Evolutionary conservation across 2,113 vertebrate species (phyloP).

Genomic region (human): DNA sequence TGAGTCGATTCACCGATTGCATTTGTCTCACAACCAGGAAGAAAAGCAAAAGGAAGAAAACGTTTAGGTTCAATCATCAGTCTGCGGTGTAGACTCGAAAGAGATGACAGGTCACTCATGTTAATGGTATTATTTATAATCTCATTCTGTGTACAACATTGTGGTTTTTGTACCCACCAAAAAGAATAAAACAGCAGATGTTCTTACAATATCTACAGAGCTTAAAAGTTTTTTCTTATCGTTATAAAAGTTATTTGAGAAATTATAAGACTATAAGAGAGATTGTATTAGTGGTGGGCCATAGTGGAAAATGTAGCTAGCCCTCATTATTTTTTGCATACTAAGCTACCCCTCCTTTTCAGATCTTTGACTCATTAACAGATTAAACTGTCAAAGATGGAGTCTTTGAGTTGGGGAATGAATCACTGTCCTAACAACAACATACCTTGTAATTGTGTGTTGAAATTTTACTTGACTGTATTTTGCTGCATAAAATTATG

Average conservation of each 20-base stretch:
- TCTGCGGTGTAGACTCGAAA: conserved; percentile 86
- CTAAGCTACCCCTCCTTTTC: conserved; percentile 16
- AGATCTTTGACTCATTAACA: conserved; percentile 27
- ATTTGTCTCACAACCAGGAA: conserved; percentile 89
- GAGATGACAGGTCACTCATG: conserved; percentile 86
- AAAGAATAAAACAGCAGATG: conserved; percentile 86
- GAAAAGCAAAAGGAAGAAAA: conserved; percentile 81
- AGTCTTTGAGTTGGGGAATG: conserved; percentile 15
- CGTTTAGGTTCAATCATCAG: conserved; percentile 82
- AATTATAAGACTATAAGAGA: conserved; percentile 44
- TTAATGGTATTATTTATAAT: conserved; percentile 88
- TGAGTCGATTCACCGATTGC: conserved; percentile 84
- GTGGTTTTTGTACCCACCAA: conserved; percentile 91
- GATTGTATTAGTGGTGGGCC: neutral
- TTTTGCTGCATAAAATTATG: conserved; percentile 60
- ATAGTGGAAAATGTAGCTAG: conserved; percentile 49
- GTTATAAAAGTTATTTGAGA: conserved; percentile 67
- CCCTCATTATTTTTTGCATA: conserved; percentile 45
- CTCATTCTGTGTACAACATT: conserved; percentile 89
- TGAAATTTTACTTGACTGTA: conserved; percentile 64
- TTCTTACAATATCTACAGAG: conserved; percentile 87
- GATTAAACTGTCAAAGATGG: conserved; percentile 24
- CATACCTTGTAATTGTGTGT: conserved; percentile 10
- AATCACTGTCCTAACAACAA: conserved; percentile 23
- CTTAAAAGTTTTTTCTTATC: conserved; percentile 80